Percentiles rank a stretch among this genome's conserved stretches.
Evolutionary conservation across 2,888 invertebrate species (phyloP).

Genomic region (Orthosia cruda): DNA sequence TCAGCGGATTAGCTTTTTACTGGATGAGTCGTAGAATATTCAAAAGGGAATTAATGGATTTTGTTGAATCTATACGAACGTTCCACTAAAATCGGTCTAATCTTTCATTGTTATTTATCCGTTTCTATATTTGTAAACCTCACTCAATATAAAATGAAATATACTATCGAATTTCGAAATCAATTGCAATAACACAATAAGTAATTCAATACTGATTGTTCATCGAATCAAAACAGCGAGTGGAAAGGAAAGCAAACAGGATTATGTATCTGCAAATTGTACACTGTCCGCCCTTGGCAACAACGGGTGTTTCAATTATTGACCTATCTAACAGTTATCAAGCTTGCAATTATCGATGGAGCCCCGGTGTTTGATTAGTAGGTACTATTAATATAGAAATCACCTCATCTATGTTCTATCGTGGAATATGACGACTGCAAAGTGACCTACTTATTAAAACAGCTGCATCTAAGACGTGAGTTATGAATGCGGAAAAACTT

Average conservation of each 20-base stretch:
- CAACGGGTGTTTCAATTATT: slow-evolving; percentile 58
- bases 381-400: slow-evolving; percentile 64
- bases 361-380: slow-evolving; percentile 58
- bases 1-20: slow-evolving; percentile 90
- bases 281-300: slow-evolving; percentile 41
- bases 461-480: slow-evolving; percentile 26
- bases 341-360: slow-evolving; percentile 62
- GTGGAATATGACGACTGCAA: slow-evolving; percentile 19
- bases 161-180: slow-evolving; percentile 48
- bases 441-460: slow-evolving; percentile 53
- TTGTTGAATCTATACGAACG: slow-evolving; percentile 79
- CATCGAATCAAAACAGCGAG: slow-evolving; percentile 52
- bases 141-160: slow-evolving; percentile 37
- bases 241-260: slow-evolving; percentile 49
- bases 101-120: slow-evolving; percentile 56
- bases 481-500: slow-evolving; percentile 21
- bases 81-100: slow-evolving; percentile 73
- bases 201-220: slow-evolving; percentile 53
- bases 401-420: slow-evolving; percentile 52
- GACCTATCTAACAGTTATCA: slow-evolving; percentile 55
- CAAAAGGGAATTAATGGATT: slow-evolving; percentile 90
- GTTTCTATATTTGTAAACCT: slow-evolving; percentile 38
- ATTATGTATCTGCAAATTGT: slow-evolving; percentile 50
- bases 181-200: slow-evolving; percentile 51
- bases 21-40: slow-evolving; percentile 89